phyloP scores from a whole-genome alignment of 2,797 vertebrate species.

The Rhinogobio ventralis region DNA sequence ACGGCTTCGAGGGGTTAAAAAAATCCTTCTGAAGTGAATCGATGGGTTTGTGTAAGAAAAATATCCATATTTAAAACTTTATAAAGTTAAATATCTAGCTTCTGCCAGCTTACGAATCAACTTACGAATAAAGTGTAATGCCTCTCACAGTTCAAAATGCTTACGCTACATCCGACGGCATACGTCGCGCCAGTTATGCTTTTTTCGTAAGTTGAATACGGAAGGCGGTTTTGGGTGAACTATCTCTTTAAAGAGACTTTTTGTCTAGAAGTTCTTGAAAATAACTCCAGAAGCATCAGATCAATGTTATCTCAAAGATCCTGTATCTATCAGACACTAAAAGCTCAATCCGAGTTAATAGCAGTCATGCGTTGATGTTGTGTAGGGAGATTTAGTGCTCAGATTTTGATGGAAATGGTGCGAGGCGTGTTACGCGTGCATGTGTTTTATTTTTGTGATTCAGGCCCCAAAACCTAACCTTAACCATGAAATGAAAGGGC shows the following conservation, averaged over 20 bases:
- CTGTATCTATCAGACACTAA: constrained; percentile 10
- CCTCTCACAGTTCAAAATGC: no score
- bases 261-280: background rate
- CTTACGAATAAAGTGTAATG: no score
- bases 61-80: no score
- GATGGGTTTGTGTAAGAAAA: no score
- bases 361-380: background rate
- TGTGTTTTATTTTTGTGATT: background rate
- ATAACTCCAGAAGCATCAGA: background rate
- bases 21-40: no score
- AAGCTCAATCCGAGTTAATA: background rate
- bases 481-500: background rate
- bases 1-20: no score
- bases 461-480: background rate
- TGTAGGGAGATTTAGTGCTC: background rate
- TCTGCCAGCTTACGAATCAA: no score
- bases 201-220: no score
- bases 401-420: background rate
- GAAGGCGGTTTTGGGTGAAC: no score
- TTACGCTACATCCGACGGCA: no score
- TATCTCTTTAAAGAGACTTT: background rate
- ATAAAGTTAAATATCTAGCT: no score
- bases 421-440: background rate
- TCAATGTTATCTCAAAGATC: constrained; percentile 4
- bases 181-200: no score